Conservation (phyloP, 1,140 invertebrate genomes). For the Metaphire vulgaris region DNA sequence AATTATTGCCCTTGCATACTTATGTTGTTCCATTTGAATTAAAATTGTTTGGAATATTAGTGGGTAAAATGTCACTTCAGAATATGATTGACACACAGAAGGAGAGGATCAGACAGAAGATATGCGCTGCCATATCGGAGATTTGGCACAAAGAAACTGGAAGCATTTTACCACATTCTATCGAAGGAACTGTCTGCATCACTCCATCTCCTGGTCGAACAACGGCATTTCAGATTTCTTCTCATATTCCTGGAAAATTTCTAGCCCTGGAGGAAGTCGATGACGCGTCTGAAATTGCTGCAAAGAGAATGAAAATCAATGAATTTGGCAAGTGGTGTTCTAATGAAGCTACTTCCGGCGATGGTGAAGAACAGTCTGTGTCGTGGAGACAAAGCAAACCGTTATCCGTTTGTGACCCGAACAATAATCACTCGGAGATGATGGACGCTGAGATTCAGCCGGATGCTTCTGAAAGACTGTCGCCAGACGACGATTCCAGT, state of each 20-base stretch:
- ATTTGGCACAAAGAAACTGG: constrained; percentile 28
- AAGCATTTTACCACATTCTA: constrained; percentile 14
- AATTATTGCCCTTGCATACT: no score
- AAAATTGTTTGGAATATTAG: no score
- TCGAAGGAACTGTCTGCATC: constrained; percentile 27
- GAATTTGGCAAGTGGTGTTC: no score
- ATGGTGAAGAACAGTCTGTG: no score
- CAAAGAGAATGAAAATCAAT: not conserved
- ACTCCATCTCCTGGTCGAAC: constrained; percentile 15
- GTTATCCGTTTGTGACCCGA: not conserved
- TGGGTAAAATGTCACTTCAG: no score
- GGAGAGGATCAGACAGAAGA: constrained; percentile 14
- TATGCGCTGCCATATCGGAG: constrained; percentile 17
- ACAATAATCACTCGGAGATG: constrained; percentile 7
- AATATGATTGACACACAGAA: constrained; percentile 22
- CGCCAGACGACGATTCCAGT: not conserved
- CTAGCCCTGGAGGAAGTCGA: not conserved
- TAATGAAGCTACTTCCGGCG: not conserved
- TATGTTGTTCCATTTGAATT: no score
- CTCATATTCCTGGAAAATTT: constrained; percentile 5
- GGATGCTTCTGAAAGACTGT: not conserved
- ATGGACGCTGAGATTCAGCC: not conserved
- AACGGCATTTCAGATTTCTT: constrained; percentile 18
- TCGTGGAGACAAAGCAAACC: no score
- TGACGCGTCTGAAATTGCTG: not conserved